phyloP scores from a whole-genome alignment of 1,140 invertebrate species.

The Drosophila parvula region DNA sequence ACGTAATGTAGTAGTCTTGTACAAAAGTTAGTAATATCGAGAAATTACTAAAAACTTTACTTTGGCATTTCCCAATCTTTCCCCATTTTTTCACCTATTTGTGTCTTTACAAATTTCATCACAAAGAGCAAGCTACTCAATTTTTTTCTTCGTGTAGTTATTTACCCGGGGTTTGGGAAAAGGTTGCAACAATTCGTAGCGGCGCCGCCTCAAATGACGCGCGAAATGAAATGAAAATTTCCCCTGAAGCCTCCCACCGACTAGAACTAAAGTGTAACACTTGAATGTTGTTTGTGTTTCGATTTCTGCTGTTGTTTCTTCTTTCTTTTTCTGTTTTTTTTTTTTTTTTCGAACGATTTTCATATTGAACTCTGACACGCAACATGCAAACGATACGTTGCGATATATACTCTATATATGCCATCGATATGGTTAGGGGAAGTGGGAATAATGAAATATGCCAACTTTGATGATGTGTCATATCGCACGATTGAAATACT shows the following conservation, averaged over 20 bases:
- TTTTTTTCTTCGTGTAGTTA: not conserved
- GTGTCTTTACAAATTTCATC: too few species aligned
- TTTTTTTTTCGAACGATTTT: slow-evolving; percentile 22
- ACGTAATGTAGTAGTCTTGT: too few species aligned
- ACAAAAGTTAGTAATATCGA: too few species aligned
- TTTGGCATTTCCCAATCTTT: too few species aligned
- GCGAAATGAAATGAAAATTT: slow-evolving; percentile 80
- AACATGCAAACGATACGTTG: slow-evolving; percentile 61
- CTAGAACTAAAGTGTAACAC: slow-evolving; percentile 73
- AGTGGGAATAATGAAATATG: slow-evolving; percentile 70
- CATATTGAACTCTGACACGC: slow-evolving; percentile 77
- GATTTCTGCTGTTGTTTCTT: slow-evolving; percentile 43
- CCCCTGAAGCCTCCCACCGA: slow-evolving; percentile 6
- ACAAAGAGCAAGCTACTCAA: too few species aligned
- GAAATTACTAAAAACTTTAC: too few species aligned
- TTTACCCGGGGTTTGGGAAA: not conserved
- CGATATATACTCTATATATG: slow-evolving; percentile 20
- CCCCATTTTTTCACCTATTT: too few species aligned
- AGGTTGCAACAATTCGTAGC: slow-evolving; percentile 69
- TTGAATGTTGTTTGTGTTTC: slow-evolving; percentile 78
- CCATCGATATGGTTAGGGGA: slow-evolving; percentile 17
- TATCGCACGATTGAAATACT: slow-evolving; percentile 74
- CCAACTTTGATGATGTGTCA: slow-evolving; percentile 80
- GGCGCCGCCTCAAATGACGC: slow-evolving; percentile 80
- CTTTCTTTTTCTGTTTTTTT: slow-evolving; percentile 1